Conservation (phyloP, 2,888 invertebrate genomes). For the Hyalella azteca region DNA sequence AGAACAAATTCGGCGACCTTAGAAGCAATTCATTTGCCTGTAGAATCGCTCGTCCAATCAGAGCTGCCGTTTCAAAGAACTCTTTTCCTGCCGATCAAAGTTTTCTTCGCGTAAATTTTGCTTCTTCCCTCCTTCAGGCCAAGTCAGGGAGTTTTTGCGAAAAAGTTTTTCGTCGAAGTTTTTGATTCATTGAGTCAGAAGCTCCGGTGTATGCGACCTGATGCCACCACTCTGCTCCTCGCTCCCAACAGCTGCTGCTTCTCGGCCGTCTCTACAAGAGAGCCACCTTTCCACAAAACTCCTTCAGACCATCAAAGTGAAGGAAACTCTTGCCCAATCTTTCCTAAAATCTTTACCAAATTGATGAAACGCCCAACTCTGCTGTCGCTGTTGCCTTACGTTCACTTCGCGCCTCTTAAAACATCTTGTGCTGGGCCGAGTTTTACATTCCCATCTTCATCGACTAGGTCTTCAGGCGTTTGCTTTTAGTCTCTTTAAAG, state of each 20-base stretch:
- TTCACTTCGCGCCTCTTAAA: background rate
- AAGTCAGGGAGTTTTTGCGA: background rate
- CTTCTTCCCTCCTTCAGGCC: slow-evolving; percentile 27
- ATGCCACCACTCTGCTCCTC: slow-evolving; percentile 32
- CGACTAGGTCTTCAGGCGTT: background rate
- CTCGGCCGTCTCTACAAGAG: slow-evolving; percentile 33
- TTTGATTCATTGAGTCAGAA: slow-evolving; percentile 28
- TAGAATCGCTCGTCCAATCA: slow-evolving; percentile 13
- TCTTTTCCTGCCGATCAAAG: background rate
- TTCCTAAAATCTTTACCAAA: slow-evolving; percentile 26
- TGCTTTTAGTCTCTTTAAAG: background rate
- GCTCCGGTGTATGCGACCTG: background rate
- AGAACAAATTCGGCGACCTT: slow-evolving; percentile 33
- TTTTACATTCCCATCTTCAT: background rate
- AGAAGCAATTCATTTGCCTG: slow-evolving; percentile 36
- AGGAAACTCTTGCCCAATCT: slow-evolving; percentile 37
- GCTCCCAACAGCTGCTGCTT: slow-evolving; percentile 27
- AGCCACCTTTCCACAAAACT: slow-evolving; percentile 25
- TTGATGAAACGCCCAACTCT: slow-evolving; percentile 38
- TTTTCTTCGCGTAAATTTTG: slow-evolving; percentile 28
- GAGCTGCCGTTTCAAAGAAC: slow-evolving; percentile 27
- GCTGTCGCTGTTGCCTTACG: slow-evolving; percentile 4
- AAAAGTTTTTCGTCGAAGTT: slow-evolving; percentile 8
- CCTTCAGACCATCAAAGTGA: slow-evolving; percentile 38
- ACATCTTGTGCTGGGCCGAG: background rate